phyloP scores from a whole-genome alignment of 2,888 invertebrate genomes.

The Pammene aurita region DNA sequence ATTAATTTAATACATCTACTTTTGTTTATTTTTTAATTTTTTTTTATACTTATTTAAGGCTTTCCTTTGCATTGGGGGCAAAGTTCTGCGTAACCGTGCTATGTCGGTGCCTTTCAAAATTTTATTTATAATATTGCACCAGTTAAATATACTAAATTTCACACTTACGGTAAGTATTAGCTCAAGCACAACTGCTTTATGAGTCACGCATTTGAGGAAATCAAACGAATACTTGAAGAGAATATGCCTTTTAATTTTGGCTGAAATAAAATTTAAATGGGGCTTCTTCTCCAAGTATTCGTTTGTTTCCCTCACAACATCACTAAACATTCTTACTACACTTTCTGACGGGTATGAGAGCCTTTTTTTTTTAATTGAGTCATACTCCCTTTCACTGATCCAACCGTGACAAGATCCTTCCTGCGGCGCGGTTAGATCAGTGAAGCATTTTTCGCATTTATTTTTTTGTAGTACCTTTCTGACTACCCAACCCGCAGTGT shows the following conservation, averaged over 20 bases:
- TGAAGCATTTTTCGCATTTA: slow-evolving; percentile 3
- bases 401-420: slow-evolving; percentile 10
- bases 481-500: slow-evolving; percentile 16
- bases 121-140: slow-evolving; percentile 21
- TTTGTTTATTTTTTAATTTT: slow-evolving; percentile 35
- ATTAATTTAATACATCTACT: too few species aligned
- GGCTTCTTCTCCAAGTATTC: slow-evolving; percentile 14
- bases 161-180: not conserved
- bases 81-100: not conserved
- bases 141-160: slow-evolving; percentile 6
- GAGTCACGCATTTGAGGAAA: too few species aligned
- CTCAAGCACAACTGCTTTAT: too few species aligned
- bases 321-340: not conserved
- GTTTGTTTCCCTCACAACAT: slow-evolving; percentile 16
- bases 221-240: too few species aligned
- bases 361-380: not conserved
- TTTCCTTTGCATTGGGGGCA: not conserved
- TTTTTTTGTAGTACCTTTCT: not conserved
- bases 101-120: too few species aligned
- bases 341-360: slow-evolving; percentile 13
- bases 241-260: too few species aligned
- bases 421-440: not conserved
- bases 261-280: not conserved
- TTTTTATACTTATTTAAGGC: slow-evolving; percentile 31
- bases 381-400: slow-evolving; percentile 12